phyloP scores from a whole-genome alignment of 2,888 invertebrate species.

The Pharmacophagus antenor region DNA sequence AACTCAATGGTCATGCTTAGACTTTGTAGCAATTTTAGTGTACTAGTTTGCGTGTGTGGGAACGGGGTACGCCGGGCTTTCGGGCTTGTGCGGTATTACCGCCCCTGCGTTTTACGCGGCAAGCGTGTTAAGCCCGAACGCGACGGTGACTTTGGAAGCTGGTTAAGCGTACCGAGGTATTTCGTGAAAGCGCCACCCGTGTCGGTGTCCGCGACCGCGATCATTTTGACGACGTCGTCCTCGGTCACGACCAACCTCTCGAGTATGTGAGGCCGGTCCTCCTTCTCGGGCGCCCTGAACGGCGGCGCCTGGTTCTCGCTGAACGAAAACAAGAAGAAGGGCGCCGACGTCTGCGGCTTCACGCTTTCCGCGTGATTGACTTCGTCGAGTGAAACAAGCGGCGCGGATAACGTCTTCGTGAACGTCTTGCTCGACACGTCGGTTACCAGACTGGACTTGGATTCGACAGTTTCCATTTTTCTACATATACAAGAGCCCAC shows the following conservation, averaged over 20 bases:
- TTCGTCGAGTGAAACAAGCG: slow-evolving; percentile 35
- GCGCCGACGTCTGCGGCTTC: slow-evolving; percentile 58
- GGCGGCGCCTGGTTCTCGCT: slow-evolving; percentile 62
- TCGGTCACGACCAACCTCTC: slow-evolving; percentile 53
- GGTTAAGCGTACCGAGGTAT: slow-evolving; percentile 46
- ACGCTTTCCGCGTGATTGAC: slow-evolving; percentile 35
- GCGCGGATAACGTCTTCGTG: slow-evolving; percentile 50
- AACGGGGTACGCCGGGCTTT: no score
- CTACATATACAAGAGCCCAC: no score
- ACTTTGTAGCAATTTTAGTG: no score
- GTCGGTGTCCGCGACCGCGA: slow-evolving; percentile 49
- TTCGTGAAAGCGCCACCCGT: slow-evolving; percentile 43
- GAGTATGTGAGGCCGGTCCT: slow-evolving; percentile 48
- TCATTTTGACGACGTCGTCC: slow-evolving; percentile 54
- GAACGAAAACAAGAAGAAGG: slow-evolving; percentile 62
- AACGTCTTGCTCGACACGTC: slow-evolving; percentile 13
- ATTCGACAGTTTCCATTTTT: slow-evolving; percentile 13
- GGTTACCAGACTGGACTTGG: slow-evolving; percentile 13
- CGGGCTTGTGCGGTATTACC: no score
- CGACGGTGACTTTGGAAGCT: no score
- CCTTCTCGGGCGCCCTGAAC: slow-evolving; percentile 48
- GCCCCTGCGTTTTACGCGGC: no score
- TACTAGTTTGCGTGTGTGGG: no score
- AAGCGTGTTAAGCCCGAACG: no score
- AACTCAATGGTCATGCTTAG: no score